Evolutionary conservation across 2,888 invertebrate species (phyloP).

Genomic region (Drosophila mettleri): DNA sequence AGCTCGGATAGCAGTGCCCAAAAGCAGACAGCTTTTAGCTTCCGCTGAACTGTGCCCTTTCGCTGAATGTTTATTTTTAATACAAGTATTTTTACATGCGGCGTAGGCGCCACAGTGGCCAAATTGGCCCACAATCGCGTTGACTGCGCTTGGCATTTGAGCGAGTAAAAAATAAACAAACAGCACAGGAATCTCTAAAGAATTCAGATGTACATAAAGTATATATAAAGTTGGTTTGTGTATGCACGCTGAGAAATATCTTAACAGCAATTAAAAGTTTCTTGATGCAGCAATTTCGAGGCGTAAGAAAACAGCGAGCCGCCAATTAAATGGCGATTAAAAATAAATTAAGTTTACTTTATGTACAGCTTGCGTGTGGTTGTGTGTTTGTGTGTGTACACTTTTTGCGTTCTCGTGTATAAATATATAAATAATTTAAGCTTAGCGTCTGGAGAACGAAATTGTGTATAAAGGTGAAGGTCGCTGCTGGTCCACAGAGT

Average conservation of each 20-base stretch:
- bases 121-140: conserved; percentile 67
- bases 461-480: conserved; percentile 68
- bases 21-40: conserved; percentile 17
- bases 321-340: conserved; percentile 78
- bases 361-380: conserved; percentile 46
- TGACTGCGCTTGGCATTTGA: conserved; percentile 67
- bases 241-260: conserved; percentile 39
- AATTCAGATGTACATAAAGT: background rate
- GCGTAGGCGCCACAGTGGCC: conserved; percentile 48
- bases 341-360: conserved; percentile 77
- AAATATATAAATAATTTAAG: conserved; percentile 57
- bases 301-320: conserved; percentile 62
- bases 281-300: conserved; percentile 57
- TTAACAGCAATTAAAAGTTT: conserved; percentile 71
- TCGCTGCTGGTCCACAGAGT: conserved; percentile 35
- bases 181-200: background rate
- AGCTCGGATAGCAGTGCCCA: too few relatives aligned
- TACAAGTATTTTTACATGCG: conserved; percentile 36
- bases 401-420: too few relatives aligned
- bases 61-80: conserved; percentile 60
- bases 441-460: conserved; percentile 39
- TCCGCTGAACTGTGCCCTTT: conserved; percentile 51
- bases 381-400: conserved; percentile 36
- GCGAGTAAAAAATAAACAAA: conserved; percentile 66
- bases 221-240: background rate